Evolutionary conservation across 2,888 invertebrate genomes (phyloP).

Genomic region (Petrophora chlorosata): DNA sequence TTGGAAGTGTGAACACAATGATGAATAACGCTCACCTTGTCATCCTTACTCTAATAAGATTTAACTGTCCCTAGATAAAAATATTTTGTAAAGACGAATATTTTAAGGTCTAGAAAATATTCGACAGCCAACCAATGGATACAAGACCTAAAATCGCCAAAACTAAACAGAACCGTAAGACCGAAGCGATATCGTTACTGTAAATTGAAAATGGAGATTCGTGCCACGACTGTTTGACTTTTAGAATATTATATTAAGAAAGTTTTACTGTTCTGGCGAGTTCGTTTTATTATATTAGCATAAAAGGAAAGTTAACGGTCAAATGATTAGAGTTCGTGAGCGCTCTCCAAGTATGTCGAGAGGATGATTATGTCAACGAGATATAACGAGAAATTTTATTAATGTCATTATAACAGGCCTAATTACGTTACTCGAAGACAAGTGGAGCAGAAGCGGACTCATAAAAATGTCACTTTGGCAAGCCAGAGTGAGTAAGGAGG

Average conservation of each 20-base stretch:
- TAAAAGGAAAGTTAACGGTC: conserved; percentile 59
- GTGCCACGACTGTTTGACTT: conserved; percentile 54
- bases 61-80: too few relatives aligned
- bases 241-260: conserved; percentile 63
- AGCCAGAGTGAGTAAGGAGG: conserved; percentile 16
- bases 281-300: conserved; percentile 59
- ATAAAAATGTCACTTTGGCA: conserved; percentile 32
- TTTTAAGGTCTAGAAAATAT: too few relatives aligned
- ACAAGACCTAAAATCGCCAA: conserved; percentile 12
- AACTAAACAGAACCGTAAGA: conserved; percentile 38
- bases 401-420: conserved; percentile 27
- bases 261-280: conserved; percentile 47
- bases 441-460: conserved; percentile 24
- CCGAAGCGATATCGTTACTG: conserved; percentile 38
- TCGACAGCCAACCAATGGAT: not conserved
- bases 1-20: too few relatives aligned
- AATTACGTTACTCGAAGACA: conserved; percentile 32
- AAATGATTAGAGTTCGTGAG: conserved; percentile 40
- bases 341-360: conserved; percentile 1
- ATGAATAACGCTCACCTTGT: too few relatives aligned
- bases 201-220: conserved; percentile 53
- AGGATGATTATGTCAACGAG: conserved; percentile 7
- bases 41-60: too few relatives aligned
- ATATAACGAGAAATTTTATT: conserved; percentile 21
- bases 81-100: too few relatives aligned